Evolutionary conservation across 2,797 vertebrate species (phyloP).

Genomic region (Petrocephalus sullivani): DNA sequence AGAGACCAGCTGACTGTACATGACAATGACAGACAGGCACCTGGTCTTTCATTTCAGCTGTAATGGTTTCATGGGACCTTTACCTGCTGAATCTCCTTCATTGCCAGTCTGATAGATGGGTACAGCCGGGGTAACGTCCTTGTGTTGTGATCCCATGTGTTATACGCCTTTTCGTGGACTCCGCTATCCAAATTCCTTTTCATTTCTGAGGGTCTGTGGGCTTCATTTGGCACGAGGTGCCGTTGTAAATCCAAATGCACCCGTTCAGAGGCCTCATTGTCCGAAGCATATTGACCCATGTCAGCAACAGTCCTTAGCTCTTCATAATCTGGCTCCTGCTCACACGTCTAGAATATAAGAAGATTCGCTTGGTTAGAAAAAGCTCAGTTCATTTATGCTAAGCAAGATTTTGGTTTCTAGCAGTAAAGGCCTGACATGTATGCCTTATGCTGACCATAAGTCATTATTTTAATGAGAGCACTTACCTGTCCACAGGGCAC

Average conservation of each 20-base stretch:
- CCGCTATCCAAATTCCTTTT: constrained; percentile 34
- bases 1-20: neutral
- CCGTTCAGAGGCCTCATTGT: neutral
- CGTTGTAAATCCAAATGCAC: constrained; percentile 40
- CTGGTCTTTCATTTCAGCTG: neutral
- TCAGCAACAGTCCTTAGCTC: constrained; percentile 40
- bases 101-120: constrained; percentile 57
- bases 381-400: neutral
- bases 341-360: constrained; percentile 43
- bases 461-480: neutral
- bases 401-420: neutral
- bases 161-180: constrained; percentile 2
- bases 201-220: constrained; percentile 29
- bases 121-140: constrained; percentile 43
- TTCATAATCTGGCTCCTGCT: constrained; percentile 45
- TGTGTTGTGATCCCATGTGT: constrained; percentile 20
- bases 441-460: neutral
- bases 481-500: constrained; percentile 58
- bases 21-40: neutral
- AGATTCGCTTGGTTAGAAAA: neutral
- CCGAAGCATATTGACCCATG: neutral
- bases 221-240: constrained; percentile 32
- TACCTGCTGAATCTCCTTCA: constrained; percentile 59
- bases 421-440: neutral
- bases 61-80: constrained; percentile 12